Conservation (phyloP, 2,888 invertebrate genomes). For the Sussaba pulchella region DNA sequence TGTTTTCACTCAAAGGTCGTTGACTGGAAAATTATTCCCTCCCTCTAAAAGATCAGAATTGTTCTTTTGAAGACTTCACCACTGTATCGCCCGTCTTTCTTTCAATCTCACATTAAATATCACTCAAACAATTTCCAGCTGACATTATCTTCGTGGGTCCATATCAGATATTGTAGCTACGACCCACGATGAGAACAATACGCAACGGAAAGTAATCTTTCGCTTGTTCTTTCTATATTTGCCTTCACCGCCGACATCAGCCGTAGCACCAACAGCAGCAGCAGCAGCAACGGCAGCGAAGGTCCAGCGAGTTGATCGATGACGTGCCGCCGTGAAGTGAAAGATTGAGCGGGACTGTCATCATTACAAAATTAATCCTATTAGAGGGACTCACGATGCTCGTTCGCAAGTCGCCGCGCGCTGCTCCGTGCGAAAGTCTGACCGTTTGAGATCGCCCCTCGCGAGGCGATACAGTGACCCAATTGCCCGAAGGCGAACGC, state of each 20-base stretch:
- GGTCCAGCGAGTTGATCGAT: conserved; percentile 58
- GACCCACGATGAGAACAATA: not conserved
- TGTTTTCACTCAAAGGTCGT: no score
- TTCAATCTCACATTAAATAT: not conserved
- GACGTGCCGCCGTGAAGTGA: conserved; percentile 59
- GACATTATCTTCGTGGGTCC: not conserved
- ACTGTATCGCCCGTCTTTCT: not conserved
- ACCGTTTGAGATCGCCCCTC: conserved; percentile 2
- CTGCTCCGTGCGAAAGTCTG: conserved; percentile 51
- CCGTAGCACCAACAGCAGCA: no score
- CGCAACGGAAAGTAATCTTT: not conserved
- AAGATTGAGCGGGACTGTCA: conserved; percentile 63
- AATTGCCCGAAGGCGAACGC: conserved; percentile 31
- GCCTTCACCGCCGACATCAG: not conserved
- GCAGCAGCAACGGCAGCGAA: not conserved
- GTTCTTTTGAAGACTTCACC: no score
- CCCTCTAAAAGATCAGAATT: no score
- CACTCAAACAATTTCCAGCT: not conserved
- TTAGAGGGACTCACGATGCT: conserved; percentile 34
- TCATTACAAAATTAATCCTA: conserved; percentile 67
- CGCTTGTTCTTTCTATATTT: conserved; percentile 9
- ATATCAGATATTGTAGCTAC: not conserved
- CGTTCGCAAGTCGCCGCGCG: conserved; percentile 6
- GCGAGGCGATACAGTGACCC: conserved; percentile 39
- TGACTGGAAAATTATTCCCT: no score